A percentile compares a stretch with the other conserved stretches of the same genome.
These are phyloP conservation scores for Anarrhichthys ocellatus DNA, from an alignment of 2,113 vertebrate genomes.

Conservation along the genomic window DNA sequence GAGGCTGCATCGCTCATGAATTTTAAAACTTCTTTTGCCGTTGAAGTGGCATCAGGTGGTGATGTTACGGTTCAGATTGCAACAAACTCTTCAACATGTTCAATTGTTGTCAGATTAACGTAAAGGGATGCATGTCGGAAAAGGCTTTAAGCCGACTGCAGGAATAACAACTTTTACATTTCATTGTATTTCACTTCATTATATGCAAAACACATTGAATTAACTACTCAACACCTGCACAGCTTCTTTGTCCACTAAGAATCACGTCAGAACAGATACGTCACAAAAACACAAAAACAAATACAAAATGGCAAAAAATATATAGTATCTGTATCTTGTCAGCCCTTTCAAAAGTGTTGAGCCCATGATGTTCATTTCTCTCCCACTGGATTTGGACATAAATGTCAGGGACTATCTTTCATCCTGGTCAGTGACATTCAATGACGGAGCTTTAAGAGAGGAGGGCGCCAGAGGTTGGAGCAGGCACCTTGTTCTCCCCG, in stretches of 20 bases:
- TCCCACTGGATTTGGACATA: slow-evolving; percentile 44
- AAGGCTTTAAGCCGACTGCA: no score
- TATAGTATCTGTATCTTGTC: neutral
- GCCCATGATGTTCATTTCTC: slow-evolving; percentile 22
- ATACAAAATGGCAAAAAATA: neutral
- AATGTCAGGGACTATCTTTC: slow-evolving; percentile 62
- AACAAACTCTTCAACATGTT: no score
- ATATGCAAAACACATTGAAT: no score
- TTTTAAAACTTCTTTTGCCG: no score
- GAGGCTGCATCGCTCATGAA: no score
- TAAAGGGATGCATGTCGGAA: no score
- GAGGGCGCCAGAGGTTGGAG: slow-evolving; percentile 33
- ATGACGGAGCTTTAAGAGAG: slow-evolving; percentile 22
- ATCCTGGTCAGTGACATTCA: slow-evolving; percentile 35
- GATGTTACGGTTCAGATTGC: no score
- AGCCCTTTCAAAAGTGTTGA: slow-evolving; percentile 20
- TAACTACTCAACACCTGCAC: neutral
- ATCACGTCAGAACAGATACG: neutral
- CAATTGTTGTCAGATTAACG: no score
- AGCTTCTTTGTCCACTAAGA: neutral
- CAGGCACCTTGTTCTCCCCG: slow-evolving; percentile 32
- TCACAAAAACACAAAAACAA: neutral
- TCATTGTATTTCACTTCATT: no score
- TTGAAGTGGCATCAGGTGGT: no score
- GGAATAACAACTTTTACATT: no score